Percentiles rank a stretch among this genome's conserved stretches.
Evolutionary conservation across 2,113 vertebrate genomes (phyloP).

Genomic region (Leucopternis melanops): DNA sequence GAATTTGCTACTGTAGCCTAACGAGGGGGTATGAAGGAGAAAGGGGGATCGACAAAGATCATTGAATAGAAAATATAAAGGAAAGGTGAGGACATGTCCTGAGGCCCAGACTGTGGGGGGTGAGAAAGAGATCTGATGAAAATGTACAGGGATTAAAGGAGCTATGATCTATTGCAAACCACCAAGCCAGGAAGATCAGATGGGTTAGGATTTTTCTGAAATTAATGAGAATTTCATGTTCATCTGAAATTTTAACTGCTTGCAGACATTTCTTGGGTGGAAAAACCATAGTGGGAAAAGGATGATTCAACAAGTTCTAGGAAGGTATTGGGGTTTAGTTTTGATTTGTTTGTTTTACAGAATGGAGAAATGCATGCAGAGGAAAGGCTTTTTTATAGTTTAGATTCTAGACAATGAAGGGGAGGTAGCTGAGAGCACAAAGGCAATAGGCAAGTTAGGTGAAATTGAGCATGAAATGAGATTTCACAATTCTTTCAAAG

Average conservation of each 20-base stretch:
- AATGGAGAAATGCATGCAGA: not conserved
- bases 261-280: not conserved
- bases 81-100: not conserved
- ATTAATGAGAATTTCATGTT: not conserved
- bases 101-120: not conserved
- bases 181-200: not conserved
- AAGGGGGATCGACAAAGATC: fast-evolving
- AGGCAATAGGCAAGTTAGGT: constrained; percentile 24
- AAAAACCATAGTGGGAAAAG: not conserved
- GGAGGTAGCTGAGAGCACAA: not conserved
- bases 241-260: not conserved
- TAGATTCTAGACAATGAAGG: not conserved
- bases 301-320: not conserved
- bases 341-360: not conserved
- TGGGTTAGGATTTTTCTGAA: not conserved
- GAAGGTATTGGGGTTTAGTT: not conserved
- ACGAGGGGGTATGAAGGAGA: not conserved
- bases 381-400: not conserved
- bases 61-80: not conserved
- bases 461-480: constrained; percentile 60
- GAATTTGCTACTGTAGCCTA: not conserved
- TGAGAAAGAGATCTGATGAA: not conserved
- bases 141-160: not conserved
- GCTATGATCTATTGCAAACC: not conserved
- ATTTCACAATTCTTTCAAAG: constrained; percentile 17